Evolutionary conservation across 1,140 invertebrate species (phyloP), one percentile per base, ranked within the genome.

Genomic region (Watersipora subatra): DNA sequence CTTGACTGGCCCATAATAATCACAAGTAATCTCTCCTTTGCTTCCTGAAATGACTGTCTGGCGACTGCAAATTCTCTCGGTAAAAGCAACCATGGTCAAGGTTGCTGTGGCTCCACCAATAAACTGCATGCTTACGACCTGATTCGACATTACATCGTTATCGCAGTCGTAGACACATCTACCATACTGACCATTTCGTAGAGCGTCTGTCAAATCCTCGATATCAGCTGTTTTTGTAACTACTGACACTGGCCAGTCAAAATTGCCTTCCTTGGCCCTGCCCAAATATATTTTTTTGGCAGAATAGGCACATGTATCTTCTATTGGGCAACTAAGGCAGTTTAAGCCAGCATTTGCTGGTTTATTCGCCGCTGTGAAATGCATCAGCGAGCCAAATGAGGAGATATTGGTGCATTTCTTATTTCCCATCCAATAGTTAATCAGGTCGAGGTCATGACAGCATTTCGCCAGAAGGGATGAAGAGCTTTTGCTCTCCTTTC

Each of bases 361-460:
- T 72, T 79, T 73, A 63, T 77, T 68, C 63, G 69, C 66, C 24
- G 68, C 67, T 62, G 62, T 72, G 66, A 83, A 83, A 69, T 84
- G 82, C 62, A 73, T 73, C 20, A 83, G 66, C 56, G 73, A 73
- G 20, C 82, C 82, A 73, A 84, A 82, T 22, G 81, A 82, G 17
- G 81, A 80, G 0, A 83, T 73, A 67, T 72, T 73, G 22, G 69
- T 67, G 68, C 78, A 79, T 66, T 71, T 71, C 20, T 67, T 63
- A 25, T 73, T 70, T 0, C 72, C 72, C 77, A 84, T 80, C 78
- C 81, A 82, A 66, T 76, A 80, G 24, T 66, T 67, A 58, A 84
- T 77, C 7, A 83, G 74, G 66, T 84, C 82, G 63, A 84, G 63
- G 67, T 84, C 82, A 74, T 84, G 82, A 69, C 82, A 84, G 69